Evolutionary conservation across 2,888 invertebrate species (phyloP), one percentile per base, ranked within the genome.

Genomic region (Drosophila cognata): DNA sequence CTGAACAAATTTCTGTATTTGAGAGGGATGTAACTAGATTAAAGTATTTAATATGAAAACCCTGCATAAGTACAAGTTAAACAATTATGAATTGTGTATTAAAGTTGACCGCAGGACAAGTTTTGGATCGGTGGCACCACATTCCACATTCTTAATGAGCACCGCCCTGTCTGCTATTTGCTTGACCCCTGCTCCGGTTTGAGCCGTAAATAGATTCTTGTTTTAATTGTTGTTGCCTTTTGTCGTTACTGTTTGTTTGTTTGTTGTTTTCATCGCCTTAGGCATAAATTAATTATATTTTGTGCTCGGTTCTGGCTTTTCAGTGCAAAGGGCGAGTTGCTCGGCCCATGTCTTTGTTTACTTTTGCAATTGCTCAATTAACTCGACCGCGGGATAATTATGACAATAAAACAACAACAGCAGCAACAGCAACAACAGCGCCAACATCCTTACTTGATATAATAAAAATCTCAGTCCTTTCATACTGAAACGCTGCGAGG

Each of bases 281-380:
- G 72, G 81, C 79, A 69, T 65, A 73, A 74, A 74, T 79, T 81
- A 82, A 82, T 82, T 79, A 77, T 82, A 77, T 82, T 79, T 82
- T 82, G 67, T 57, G 61, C 38, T 38, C 56, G n/a, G n/a, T 8
- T 28, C 13, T 53, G 71, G 59, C 51, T 68, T 73, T 73, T 71
- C 61, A 71, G 53, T 53, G 60, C 52, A 38, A 29, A 36, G 65
- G 56, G 41, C 62, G 41, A n/a, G 56, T 35, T 62, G 28, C 53
- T 41, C 52, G 10, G 33, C 61, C 58, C 65, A 73, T 76, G 77
- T 74, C 72, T 68, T 79, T 83, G 81, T 82, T 83, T 74, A 79
- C 73, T 81, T 76, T 83, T 77, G 79, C 83, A 83, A 84, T 83
- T 84, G 83, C 83, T 84, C 83, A 83, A 84, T 84, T 83, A 83